Evolutionary conservation across 2,888 invertebrate genomes (phyloP), one percentile per base, ranked within the genome.

Genomic region (Parapristionchus giblindavisi): DNA sequence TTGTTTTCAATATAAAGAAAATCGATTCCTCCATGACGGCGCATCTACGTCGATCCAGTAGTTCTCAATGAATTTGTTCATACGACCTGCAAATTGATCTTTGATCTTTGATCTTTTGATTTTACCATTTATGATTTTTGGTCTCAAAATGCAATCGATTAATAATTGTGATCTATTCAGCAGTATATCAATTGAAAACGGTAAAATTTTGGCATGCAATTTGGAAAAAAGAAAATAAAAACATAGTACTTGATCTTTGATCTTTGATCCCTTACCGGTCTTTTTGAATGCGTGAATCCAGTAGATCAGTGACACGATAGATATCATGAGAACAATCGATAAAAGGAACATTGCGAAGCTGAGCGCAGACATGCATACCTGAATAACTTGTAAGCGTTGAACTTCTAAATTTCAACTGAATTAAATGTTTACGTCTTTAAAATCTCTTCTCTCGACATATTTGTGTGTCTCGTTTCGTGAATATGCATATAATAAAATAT

Each of bases 201-300:
- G 11, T 54, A 11, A 17, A 3, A 54, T 54, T 21, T 24, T 52
- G n/a, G 52, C 5, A 52, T 24, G 17, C 8, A 43, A 14, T 43
- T 43, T 43, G 11, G 17, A 43, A 14, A 14, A 43, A 43, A 43
- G 11, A 43, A 43, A 14, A 43, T 43, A 14, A 43, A 14, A 14
- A 43, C 11, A 43, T 43, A 43, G 8, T 43, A 43, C 17, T 43
- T 14, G 17, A 43, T 14, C 17, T 14, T 8, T 43, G 43, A 14
- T 43, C 8, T 5, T 29, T 43, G 43, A 40, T 14, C 43, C 40
- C 11, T 40, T 65, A 3, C 68, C 68, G 0, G 52, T 52, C 17
- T 52, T 51, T 21, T 52, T 48, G 68, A 68, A 68, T 1, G 68
- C 68, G 27, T 68, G 27, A 2, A 68, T 68, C 68, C 68, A 68